Base-by-base conservation (phyloP, 2,113 vertebrate genomes). In the Delphinapterus leucas region DNA sequence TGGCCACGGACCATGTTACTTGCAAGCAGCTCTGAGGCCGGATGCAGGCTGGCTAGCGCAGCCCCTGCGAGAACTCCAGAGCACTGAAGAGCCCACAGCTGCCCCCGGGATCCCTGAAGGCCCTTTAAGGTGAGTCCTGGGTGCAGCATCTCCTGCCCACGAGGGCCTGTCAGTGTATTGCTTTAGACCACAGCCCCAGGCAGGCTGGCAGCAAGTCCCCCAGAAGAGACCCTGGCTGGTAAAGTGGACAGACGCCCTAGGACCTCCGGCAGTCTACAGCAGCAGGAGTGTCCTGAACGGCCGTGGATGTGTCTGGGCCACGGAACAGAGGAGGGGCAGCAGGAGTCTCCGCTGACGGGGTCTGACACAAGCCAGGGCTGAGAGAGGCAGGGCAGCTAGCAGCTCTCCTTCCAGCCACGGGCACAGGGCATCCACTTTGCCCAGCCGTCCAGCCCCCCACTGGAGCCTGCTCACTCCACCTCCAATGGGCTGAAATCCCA, bases 171-270 rank as follows among this genome's bases (percentile, higher is more conserved):
- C 23, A 7, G 13, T 6, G 58, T 11, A 2, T 13, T 28, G 41
- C 33, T 21, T 63, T 14, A n/a, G 67, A 13, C 26, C 28, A 26
- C 26, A 73, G 67, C 1, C 36, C 47, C 10, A 1, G 4, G 1
- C 49, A 31, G 36, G 23, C 36, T 15, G 14, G 28, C 77, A 5
- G 14, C 44, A 61, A 36, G 31, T 25, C 12, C 33, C 38, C 44
- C 12, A 0, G 8, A 41, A 23, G 6, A 33, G 36, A 20, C 8
- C 1, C 53, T 47, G 6, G 18, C 21, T 6, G 36, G 41, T 20
- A 25, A 55, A 28, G 58, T 12, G 8, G 31, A 70, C 18, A 38
- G 36, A 36, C 2, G 26, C 18, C 47, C 60, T 21, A 12, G 38
- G 28, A 14, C 87, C 61, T 23, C 13, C 20, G 1, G 6, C 33